These are phyloP conservation scores for Anhinga anhinga DNA, from an alignment of 2,113 vertebrate genomes.

Conservation along the genomic window DNA sequence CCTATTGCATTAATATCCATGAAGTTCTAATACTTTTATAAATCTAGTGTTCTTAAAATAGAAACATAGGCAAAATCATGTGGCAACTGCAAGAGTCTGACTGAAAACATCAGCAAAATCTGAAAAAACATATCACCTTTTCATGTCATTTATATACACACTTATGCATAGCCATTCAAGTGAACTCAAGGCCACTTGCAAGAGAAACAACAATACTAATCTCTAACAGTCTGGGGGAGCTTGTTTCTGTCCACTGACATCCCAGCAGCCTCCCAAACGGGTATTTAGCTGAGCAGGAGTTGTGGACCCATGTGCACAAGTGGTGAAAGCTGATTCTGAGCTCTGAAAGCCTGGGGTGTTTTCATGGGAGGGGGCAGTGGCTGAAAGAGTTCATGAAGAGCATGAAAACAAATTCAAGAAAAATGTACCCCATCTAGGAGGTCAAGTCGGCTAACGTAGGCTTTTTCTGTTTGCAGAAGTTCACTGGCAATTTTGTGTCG, in stretches of 20 bases:
- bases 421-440: conserved; percentile 81
- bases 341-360: not conserved
- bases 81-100: not conserved
- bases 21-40: not conserved
- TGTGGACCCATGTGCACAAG: not conserved
- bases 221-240: not conserved
- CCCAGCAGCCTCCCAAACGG: not conserved
- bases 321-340: not conserved
- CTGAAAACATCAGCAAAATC: not conserved
- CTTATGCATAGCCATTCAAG: not conserved
- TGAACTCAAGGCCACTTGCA: not conserved
- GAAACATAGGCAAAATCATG: not conserved
- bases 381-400: too few species aligned
- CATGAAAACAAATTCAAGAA: not conserved
- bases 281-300: not conserved
- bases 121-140: not conserved
- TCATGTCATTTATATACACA: not conserved
- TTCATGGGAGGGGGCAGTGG: rapidly evolving
- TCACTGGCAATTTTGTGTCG: conserved; percentile 94
- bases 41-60: not conserved
- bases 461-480: conserved; percentile 93
- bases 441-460: conserved; percentile 88
- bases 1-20: not conserved
- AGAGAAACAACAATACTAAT: not conserved
- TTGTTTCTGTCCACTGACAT: not conserved